phyloP scores from a whole-genome alignment of 2,888 invertebrate species.

The Bellardia bayeri region DNA sequence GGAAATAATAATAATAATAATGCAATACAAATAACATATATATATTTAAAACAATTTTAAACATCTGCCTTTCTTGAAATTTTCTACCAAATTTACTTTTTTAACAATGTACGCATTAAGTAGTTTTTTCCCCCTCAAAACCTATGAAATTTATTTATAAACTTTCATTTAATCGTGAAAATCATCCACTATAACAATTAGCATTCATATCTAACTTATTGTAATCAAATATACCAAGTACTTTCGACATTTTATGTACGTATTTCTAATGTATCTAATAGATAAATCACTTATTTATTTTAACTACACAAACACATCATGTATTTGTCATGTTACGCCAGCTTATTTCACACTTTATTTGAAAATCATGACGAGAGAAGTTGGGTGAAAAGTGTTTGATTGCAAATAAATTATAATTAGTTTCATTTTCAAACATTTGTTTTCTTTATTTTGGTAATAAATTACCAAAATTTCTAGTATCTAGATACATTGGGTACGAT shows the following conservation, averaged over 20 bases:
- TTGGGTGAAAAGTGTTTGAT: slow-evolving; percentile 6
- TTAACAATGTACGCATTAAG: no score
- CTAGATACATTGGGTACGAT: no score
- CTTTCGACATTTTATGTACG: background rate
- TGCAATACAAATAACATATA: background rate
- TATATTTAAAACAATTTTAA: background rate
- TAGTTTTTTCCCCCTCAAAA: background rate
- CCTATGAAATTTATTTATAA: background rate
- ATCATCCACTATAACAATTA: slow-evolving; percentile 1
- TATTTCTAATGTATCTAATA: slow-evolving; percentile 16
- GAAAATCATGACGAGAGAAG: slow-evolving; percentile 11
- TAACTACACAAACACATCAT: slow-evolving; percentile 5
- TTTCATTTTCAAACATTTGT: slow-evolving; percentile 1
- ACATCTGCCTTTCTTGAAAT: slow-evolving; percentile 1
- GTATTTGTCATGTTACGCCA: slow-evolving; percentile 44
- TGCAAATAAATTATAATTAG: slow-evolving; percentile 43
- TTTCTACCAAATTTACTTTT: background rate
- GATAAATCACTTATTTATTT: slow-evolving; percentile 42
- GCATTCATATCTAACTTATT: slow-evolving; percentile 3
- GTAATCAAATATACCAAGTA: background rate
- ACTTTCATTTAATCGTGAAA: background rate
- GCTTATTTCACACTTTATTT: slow-evolving; percentile 58
- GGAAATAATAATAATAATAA: background rate
- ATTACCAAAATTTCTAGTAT: slow-evolving; percentile 6
- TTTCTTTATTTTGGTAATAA: slow-evolving; percentile 19